Evolutionary conservation across 2,113 vertebrate species (phyloP).

Genomic region (Pangasianodon hypophthalmus): DNA sequence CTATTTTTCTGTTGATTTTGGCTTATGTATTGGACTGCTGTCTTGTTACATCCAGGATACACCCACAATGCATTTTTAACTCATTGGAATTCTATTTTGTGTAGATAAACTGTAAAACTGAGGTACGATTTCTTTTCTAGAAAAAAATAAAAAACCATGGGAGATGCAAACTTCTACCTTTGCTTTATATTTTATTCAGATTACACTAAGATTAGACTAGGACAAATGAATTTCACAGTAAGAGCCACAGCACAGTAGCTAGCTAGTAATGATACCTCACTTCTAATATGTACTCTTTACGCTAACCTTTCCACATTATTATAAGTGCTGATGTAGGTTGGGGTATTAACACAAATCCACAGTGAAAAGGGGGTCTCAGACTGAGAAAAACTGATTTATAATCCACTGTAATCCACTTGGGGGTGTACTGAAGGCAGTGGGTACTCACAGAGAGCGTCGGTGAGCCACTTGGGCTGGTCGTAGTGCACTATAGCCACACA

Average conservation of each 20-base stretch:
- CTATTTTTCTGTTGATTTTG: background rate
- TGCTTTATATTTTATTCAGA: background rate
- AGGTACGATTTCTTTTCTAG: background rate
- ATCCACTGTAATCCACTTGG: background rate
- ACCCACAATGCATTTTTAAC: conserved; percentile 2
- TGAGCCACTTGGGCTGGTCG: conserved; percentile 89
- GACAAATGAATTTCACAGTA: background rate
- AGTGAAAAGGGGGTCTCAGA: background rate
- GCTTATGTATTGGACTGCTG: background rate
- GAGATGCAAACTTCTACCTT: background rate
- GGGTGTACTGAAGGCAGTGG: background rate
- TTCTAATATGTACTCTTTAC: background rate
- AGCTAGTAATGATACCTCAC: background rate
- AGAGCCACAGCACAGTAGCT: background rate
- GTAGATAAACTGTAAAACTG: background rate
- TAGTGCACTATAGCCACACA: conserved; percentile 98
- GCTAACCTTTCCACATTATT: background rate
- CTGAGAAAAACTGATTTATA: background rate
- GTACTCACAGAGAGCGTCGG: conserved; percentile 87
- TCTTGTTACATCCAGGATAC: conserved; percentile 10
- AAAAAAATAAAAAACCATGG: background rate
- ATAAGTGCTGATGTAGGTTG: background rate
- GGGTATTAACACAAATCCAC: background rate
- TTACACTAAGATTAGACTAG: background rate
- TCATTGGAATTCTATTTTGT: background rate